phyloP scores from a whole-genome alignment of 2,888 invertebrate species.

The Bellardia bayeri region DNA sequence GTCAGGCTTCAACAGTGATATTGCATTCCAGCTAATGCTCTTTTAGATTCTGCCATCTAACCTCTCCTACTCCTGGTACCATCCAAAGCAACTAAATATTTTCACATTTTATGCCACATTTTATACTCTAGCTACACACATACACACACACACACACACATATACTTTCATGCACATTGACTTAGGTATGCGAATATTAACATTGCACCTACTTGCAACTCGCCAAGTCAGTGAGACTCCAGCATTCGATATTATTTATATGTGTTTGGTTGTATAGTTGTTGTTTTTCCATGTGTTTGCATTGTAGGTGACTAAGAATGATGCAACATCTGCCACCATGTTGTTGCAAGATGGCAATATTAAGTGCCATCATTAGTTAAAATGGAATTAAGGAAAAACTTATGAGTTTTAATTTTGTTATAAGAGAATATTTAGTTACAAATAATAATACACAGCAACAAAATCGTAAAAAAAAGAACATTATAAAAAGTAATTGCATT shows the following conservation, averaged over 20 bases:
- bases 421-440: constrained; percentile 59
- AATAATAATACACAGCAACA: constrained; percentile 31
- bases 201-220: constrained; percentile 58
- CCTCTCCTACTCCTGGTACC: constrained; percentile 7
- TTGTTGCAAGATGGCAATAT: constrained; percentile 71
- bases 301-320: constrained; percentile 55
- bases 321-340: constrained; percentile 67
- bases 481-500: constrained; percentile 57
- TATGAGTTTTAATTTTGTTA: constrained; percentile 73
- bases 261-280: not conserved
- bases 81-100: constrained; percentile 51
- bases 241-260: not conserved
- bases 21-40: constrained; percentile 60
- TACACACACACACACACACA: not conserved
- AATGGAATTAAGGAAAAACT: constrained; percentile 72
- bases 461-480: not conserved
- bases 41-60: constrained; percentile 9
- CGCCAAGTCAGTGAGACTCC: not conserved
- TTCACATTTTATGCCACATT: constrained; percentile 29
- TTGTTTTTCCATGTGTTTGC: constrained; percentile 35
- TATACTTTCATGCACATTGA: constrained; percentile 17
- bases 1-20: constrained; percentile 57
- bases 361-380: constrained; percentile 73
- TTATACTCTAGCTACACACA: too few species aligned
- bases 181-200: constrained; percentile 61